Conservation (phyloP, 2,888 invertebrate species). For the Drosophila neonasuta region DNA sequence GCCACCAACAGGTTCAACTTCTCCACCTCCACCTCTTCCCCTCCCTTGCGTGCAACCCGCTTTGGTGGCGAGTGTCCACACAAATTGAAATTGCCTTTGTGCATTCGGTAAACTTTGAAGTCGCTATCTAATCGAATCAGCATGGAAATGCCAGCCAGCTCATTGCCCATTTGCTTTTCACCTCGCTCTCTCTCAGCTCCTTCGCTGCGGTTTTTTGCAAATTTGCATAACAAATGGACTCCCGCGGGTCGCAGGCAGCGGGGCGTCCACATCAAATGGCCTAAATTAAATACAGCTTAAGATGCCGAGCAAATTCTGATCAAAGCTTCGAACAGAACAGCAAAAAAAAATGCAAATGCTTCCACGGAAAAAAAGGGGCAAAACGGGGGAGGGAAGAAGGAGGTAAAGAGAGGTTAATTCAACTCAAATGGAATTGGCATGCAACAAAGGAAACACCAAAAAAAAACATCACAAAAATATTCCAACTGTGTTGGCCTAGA, state of each 20-base stretch:
- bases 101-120: constrained; percentile 41
- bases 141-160: constrained; percentile 21
- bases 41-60: neutral
- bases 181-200: neutral
- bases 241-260: constrained; percentile 8
- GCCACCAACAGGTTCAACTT: constrained; percentile 29
- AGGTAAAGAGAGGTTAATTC: neutral
- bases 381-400: neutral
- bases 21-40: neutral
- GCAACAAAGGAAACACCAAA: constrained; percentile 7
- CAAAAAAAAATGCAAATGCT: constrained; percentile 17
- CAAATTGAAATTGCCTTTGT: constrained; percentile 50
- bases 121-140: constrained; percentile 47
- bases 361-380: neutral
- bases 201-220: constrained; percentile 20
- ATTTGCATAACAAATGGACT: constrained; percentile 56
- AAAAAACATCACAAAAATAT: neutral
- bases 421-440: constrained; percentile 25
- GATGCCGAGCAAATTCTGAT: constrained; percentile 35
- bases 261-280: constrained; percentile 24
- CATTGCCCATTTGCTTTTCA: neutral
- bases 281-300: constrained; percentile 46
- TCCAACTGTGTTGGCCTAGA: constrained; percentile 17
- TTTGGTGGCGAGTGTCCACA: neutral
- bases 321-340: constrained; percentile 17